Conservation (phyloP, 1,140 invertebrate genomes). For the Homalodisca vitripennis region DNA sequence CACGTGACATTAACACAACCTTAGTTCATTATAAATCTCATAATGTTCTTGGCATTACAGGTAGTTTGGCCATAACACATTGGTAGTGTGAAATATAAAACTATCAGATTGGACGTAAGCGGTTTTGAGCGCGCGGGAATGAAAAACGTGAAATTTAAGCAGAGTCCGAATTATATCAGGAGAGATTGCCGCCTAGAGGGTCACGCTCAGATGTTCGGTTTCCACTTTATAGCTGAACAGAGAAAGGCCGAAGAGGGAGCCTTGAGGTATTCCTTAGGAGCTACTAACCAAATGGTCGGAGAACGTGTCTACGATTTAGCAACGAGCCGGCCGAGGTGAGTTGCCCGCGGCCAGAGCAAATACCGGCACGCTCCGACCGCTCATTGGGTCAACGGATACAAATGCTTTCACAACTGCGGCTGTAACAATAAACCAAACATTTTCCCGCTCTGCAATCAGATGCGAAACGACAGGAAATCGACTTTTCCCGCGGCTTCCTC, state of each 20-base stretch:
- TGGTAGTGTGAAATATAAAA: too few relatives aligned
- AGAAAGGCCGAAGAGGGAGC: constrained; percentile 24
- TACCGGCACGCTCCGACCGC: constrained; percentile 6
- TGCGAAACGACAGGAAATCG: constrained; percentile 14
- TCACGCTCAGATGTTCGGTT: constrained; percentile 17
- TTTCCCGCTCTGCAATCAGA: constrained; percentile 3
- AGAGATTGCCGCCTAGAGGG: neutral
- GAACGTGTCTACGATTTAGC: neutral
- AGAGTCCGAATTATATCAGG: constrained; percentile 1
- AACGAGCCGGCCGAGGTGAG: neutral
- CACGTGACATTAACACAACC: too few relatives aligned
- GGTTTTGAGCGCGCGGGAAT: too few relatives aligned
- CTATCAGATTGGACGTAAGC: too few relatives aligned
- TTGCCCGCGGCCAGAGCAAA: constrained; percentile 3
- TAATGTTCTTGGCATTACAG: too few relatives aligned
- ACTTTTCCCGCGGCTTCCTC: constrained; percentile 20
- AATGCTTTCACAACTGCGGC: constrained; percentile 8
- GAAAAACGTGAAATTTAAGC: constrained; percentile 20
- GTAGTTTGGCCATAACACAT: too few relatives aligned
- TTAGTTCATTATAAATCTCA: too few relatives aligned
- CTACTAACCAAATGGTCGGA: constrained; percentile 15
- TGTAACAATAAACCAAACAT: constrained; percentile 23
- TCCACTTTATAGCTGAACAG: constrained; percentile 11
- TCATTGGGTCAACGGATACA: constrained; percentile 6
- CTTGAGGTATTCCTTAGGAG: constrained; percentile 18